phyloP scores from a whole-genome alignment of 2,797 vertebrate genomes.

The Vireo griseus region DNA sequence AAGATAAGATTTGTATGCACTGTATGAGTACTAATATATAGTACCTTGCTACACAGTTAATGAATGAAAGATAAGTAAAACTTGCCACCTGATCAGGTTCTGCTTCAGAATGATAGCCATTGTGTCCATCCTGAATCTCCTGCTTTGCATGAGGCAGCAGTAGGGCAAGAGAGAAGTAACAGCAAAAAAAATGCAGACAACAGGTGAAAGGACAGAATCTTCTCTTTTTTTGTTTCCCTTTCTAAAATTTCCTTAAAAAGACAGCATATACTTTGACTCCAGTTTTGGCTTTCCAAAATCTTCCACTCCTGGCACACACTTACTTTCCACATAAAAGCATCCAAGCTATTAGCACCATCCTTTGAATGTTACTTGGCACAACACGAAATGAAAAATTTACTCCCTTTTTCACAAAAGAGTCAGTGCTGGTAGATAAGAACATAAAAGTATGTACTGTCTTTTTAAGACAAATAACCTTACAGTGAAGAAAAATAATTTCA shows the following conservation, averaged over 20 bases:
- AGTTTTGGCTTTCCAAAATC: background rate
- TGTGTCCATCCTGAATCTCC: conserved; percentile 86
- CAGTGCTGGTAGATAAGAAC: conserved; percentile 21
- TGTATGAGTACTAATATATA: conserved; percentile 22
- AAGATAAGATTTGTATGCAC: conserved; percentile 14
- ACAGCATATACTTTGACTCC: conserved; percentile 66
- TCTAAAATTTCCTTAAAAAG: conserved; percentile 51
- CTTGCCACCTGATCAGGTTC: conserved; percentile 91
- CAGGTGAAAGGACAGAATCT: conserved; percentile 76
- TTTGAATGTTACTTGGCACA: conserved; percentile 16
- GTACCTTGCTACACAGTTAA: conserved; percentile 51
- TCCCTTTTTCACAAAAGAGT: background rate
- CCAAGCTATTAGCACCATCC: background rate
- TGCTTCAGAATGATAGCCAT: conserved; percentile 85
- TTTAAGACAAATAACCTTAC: conserved; percentile 56
- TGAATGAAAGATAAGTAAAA: conserved; percentile 76
- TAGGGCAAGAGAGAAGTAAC: conserved; percentile 71
- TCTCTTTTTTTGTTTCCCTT: background rate
- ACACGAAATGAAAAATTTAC: conserved; percentile 7
- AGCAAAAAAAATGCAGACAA: conserved; percentile 77
- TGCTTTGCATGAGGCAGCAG: conserved; percentile 79
- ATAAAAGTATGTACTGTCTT: conserved; percentile 56
- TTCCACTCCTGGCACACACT: background rate
- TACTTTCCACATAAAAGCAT: background rate
- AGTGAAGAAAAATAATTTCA: conserved; percentile 54